These are phyloP conservation scores for Tympanoctomys barrerae DNA, from an alignment of 2,797 vertebrate species.

Conservation along the genomic window DNA sequence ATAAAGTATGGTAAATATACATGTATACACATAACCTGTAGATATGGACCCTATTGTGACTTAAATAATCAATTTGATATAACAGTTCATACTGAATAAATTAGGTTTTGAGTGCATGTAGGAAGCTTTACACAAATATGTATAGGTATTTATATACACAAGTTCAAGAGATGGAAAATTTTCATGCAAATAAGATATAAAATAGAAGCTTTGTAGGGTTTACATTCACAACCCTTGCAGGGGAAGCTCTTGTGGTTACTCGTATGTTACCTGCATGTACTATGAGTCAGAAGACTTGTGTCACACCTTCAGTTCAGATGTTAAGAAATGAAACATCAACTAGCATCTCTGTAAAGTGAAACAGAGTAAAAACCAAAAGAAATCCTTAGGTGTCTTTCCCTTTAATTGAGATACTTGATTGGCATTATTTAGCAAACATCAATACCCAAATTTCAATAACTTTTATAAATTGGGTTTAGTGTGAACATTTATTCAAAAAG, in stretches of 20 bases:
- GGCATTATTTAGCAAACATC: background rate
- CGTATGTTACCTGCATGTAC: background rate
- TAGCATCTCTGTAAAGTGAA: background rate
- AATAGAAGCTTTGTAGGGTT: background rate
- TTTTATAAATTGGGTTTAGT: background rate
- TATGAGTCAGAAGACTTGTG: background rate
- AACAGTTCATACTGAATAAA: background rate
- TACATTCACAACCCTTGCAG: background rate
- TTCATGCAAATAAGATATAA: background rate
- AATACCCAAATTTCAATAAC: background rate
- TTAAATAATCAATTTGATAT: background rate
- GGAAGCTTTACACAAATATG: background rate
- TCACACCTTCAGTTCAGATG: background rate
- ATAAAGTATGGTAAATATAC: background rate
- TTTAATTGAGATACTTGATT: background rate
- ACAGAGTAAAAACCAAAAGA: background rate
- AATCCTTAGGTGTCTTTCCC: background rate
- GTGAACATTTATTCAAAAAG: background rate
- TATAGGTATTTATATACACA: background rate
- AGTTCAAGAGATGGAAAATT: background rate
- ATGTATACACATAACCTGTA: background rate
- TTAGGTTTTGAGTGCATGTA: background rate
- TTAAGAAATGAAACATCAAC: background rate
- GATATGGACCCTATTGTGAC: background rate
- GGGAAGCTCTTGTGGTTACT: background rate